Conservation (phyloP, 2,797 vertebrate species). For the Pygocentrus nattereri region DNA sequence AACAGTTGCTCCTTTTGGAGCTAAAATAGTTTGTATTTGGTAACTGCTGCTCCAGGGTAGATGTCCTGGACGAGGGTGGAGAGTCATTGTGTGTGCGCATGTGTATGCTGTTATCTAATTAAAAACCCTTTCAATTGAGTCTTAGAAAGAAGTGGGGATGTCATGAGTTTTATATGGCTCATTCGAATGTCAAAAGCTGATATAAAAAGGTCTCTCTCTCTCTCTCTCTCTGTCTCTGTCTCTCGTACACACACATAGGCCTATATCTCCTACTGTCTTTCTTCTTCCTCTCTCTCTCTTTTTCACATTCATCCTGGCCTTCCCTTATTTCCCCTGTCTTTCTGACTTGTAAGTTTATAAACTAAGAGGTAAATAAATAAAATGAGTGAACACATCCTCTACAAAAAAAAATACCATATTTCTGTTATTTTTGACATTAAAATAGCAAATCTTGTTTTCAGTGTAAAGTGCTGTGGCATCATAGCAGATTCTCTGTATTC, state of each 20-base stretch:
- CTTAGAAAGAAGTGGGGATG: constrained; percentile 27
- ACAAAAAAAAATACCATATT: too few relatives aligned
- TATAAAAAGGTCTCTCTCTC: constrained; percentile 12
- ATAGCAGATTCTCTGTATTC: too few relatives aligned
- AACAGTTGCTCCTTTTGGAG: constrained; percentile 53
- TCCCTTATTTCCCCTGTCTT: too few relatives aligned
- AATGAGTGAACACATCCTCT: too few relatives aligned
- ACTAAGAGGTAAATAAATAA: too few relatives aligned
- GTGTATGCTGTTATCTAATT: constrained; percentile 52
- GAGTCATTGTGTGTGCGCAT: constrained; percentile 37
- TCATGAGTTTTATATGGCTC: constrained; percentile 52
- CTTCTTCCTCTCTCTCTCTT: not conserved
- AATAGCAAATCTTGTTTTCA: too few relatives aligned
- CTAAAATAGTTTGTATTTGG: constrained; percentile 55
- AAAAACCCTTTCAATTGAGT: constrained; percentile 41
- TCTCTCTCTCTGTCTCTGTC: not conserved
- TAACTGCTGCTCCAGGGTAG: constrained; percentile 42
- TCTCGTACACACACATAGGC: not conserved
- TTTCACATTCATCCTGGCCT: not conserved
- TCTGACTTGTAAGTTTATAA: too few relatives aligned
- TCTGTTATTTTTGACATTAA: too few relatives aligned
- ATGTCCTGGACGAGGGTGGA: constrained; percentile 35
- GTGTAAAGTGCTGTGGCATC: too few relatives aligned
- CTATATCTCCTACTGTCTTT: not conserved
- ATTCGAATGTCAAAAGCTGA: constrained; percentile 29